phyloP scores from a whole-genome alignment of 2,113 vertebrate genomes.

The Litocranius walleri region DNA sequence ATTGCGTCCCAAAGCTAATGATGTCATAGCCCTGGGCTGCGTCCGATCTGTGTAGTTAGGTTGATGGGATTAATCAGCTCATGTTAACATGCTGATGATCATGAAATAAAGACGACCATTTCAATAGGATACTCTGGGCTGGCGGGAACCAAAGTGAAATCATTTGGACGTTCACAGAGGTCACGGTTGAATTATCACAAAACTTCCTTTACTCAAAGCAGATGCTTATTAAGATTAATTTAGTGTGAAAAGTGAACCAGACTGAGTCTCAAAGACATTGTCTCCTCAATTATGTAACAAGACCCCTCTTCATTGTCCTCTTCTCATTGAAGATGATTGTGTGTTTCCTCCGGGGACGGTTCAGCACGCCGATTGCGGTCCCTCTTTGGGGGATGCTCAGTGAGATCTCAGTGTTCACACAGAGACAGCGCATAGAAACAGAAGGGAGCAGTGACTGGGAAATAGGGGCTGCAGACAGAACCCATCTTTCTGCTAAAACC shows the following conservation, averaged over 20 bases:
- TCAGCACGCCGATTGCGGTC: slow-evolving; percentile 51
- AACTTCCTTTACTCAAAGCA: slow-evolving; percentile 83
- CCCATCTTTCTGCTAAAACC: not conserved
- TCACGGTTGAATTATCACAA: slow-evolving; percentile 86
- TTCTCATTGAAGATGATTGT: slow-evolving; percentile 71
- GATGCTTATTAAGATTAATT: slow-evolving; percentile 87
- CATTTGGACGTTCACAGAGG: slow-evolving; percentile 79
- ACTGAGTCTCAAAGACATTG: slow-evolving; percentile 82
- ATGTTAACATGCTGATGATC: slow-evolving; percentile 83
- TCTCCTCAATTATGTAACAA: slow-evolving; percentile 79
- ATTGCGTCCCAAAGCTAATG: slow-evolving; percentile 58
- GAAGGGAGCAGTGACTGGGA: slow-evolving; percentile 68
- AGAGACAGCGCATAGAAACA: slow-evolving; percentile 70
- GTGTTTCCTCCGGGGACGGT: slow-evolving; percentile 75
- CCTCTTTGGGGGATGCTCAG: slow-evolving; percentile 65
- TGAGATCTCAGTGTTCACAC: slow-evolving; percentile 70
- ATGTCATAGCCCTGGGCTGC: slow-evolving; percentile 70
- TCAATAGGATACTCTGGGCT: slow-evolving; percentile 72
- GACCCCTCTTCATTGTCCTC: slow-evolving; percentile 79
- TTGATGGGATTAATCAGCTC: slow-evolving; percentile 85
- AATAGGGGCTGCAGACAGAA: not conserved
- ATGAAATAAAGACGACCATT: slow-evolving; percentile 75
- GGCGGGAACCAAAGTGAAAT: slow-evolving; percentile 74
- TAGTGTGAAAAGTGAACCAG: slow-evolving; percentile 85
- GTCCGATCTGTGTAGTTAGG: slow-evolving; percentile 66